Base-by-base conservation (phyloP, 1,140 invertebrate genomes). In the Euschistus heros region DNA sequence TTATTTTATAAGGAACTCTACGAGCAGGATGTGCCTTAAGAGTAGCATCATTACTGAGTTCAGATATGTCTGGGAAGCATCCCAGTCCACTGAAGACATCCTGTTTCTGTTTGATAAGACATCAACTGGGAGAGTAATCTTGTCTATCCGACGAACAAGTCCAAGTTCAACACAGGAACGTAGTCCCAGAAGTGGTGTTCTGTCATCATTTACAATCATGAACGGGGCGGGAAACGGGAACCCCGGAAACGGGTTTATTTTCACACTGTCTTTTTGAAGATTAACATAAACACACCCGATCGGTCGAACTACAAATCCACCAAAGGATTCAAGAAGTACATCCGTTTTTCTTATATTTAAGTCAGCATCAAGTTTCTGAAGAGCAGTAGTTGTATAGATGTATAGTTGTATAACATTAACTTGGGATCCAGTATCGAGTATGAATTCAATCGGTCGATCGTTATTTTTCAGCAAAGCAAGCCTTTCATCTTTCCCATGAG, bases 1-100 rank as follows among this genome's bases (percentile, higher is more conserved):
- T 60, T 17, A 74, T 42, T n/a, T 68, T 64, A 44, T 69, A 54
- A 64, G 71, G 67, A 54, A 69, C 52, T 68, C 67, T 66, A 63
- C 67, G 63, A 62, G 67, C 61, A 54, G 70, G 62, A 60, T 69
- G 27, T 26, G 66, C 60, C 33, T 68, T 63, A 18, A 71, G 69
- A 4, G 20, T 62, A 44, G 64, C 64, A 62, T 66, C 37, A 27
- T 59, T 26, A 42, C 18, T 10, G 0, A 66, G 7, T 42, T 37
- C 46, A 50, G 17, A 66, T 20, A 22, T 59, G 62, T 46, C 54
- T 14, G 64, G 64, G 15, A 66, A 62, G 15, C 17, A 42, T 22
- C 64, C 64, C 13, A 66, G 57, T 7, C 57, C 64, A n/a, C 14
- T 42, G 44, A 66, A 62, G 20, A 66, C 64, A 66, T 60, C 64